Base-by-base conservation (phyloP, 1,140 invertebrate species). In the Idris sp. region DNA sequence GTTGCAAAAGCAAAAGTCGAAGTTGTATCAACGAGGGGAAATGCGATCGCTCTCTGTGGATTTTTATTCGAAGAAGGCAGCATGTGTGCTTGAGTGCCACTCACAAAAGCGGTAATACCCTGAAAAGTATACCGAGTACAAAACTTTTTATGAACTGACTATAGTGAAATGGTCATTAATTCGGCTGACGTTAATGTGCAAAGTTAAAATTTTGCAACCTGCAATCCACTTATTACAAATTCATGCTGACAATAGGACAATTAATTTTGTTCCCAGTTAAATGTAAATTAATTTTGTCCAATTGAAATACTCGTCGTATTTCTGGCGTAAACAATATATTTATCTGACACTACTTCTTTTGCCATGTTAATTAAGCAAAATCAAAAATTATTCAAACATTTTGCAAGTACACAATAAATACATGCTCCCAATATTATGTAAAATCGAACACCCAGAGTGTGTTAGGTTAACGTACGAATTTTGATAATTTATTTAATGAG, bases 131-230 rank as follows among this genome's bases (percentile, higher is more conserved):
- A 35, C 59, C 38, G 44, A n/a, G n/a, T 64, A 25, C 30, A 75
- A 75, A n/a, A n/a, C n/a, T 65, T 69, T 75, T 65, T 69, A 64
- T 58, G 43, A 53, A 59, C 65, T 54, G 40, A 59, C 53, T 59
- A 59, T 46, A n/a, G n/a, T 56, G 51, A 65, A 75, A 75, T 58
- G 56, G 58, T 59, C 51, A 65, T 75, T 75, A 75, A 75, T 75
- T 65, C 65, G 30, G 25, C 19, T 9, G 41, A 62, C 28, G 46
- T 9, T 59, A 48, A 64, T 58, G 59, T n/a, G 41, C 26, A 58
- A 56, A 64, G 68, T 72, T 51, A 59, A 58, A 59, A 46, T 11
- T 31, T 22, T 25, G n/a, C n/a, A n/a, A n/a, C n/a, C n/a, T n/a
- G n/a, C n/a, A n/a, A n/a, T n/a, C n/a, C n/a, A n/a, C 44, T 56